Evolutionary conservation across 1,140 invertebrate genomes (phyloP), one percentile per base, ranked within the genome.

Genomic region (Sinella curviseta): DNA sequence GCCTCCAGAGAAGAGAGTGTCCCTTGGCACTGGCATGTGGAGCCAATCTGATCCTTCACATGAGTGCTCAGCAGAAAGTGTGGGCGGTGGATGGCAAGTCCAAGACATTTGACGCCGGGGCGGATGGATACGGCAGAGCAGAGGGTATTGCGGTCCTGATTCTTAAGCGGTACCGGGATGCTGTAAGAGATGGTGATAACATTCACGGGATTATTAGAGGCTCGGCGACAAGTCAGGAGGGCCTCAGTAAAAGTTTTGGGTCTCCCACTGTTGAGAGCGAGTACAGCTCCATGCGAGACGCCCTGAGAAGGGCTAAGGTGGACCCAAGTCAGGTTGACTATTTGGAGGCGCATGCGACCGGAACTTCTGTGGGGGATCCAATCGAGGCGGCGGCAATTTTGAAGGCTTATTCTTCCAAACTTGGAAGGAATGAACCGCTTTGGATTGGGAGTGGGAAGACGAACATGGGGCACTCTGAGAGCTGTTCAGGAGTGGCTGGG

Each of bases 21-120:
- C 48, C 34, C 33, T 30, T 82, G 1, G 74, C 74, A 0, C 30
- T 82, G 1, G 73, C 67, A 28, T 35, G 65, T 33, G 81, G 81
- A 12, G 81, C 77, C 1, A 82, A 82, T 67, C 48, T 82, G 20
- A 28, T 78, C 2, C 78, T 82, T 14, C 73, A 65, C 39, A 48
- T 12, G 39, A 48, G 20, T 12, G 4, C 4, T 48, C 20, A 12
- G 8, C 24, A 4, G 57, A 26, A 4, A n/a, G 55, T 28, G 28
- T 24, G 12, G 24, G 26, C 94, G 94, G 0, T 84, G 0, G 94
- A 97, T 80, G 97, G 97, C 4, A 90, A 88, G 65, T 98, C 95
- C 86, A 95, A 95, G 85, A 92, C 92, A 39, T 98, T 99, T 86
- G 97, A 99, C 87, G 91, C 92, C 24, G 12, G 12, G 8, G 57